Evolutionary conservation across 2,113 vertebrate species (phyloP).

Genomic region (Tursiops truncatus): DNA sequence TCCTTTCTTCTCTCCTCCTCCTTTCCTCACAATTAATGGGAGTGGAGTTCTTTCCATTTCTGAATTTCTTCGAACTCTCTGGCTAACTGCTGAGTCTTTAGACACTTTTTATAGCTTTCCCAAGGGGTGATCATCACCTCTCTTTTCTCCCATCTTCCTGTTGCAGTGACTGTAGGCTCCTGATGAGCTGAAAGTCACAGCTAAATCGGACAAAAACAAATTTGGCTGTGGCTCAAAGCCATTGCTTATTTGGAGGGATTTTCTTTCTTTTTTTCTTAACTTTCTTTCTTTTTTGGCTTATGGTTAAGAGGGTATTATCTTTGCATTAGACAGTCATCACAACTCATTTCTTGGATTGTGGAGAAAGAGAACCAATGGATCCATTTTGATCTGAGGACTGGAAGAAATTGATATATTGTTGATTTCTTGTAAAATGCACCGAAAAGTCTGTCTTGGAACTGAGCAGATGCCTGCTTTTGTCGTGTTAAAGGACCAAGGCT

Average conservation of each 20-base stretch:
- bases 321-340: background rate
- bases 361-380: background rate
- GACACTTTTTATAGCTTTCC: background rate
- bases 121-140: background rate
- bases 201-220: background rate
- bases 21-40: background rate
- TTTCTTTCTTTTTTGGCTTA: background rate
- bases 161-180: background rate
- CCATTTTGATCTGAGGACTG: background rate
- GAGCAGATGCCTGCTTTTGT: background rate
- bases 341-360: background rate
- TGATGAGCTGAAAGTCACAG: background rate
- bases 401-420: background rate
- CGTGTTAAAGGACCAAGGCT: background rate
- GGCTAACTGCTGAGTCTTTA: background rate
- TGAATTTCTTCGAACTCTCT: conserved; percentile 9
- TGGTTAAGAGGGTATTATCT: conserved; percentile 25
- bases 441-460: background rate
- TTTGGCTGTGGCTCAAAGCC: conserved; percentile 24
- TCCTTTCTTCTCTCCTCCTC: background rate
- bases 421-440: background rate
- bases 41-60: background rate
- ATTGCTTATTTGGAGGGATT: background rate
- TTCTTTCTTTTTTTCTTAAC: background rate
- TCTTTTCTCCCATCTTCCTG: background rate